phyloP scores from a whole-genome alignment of 2,888 invertebrate species.

The Eupeodes luniger region DNA sequence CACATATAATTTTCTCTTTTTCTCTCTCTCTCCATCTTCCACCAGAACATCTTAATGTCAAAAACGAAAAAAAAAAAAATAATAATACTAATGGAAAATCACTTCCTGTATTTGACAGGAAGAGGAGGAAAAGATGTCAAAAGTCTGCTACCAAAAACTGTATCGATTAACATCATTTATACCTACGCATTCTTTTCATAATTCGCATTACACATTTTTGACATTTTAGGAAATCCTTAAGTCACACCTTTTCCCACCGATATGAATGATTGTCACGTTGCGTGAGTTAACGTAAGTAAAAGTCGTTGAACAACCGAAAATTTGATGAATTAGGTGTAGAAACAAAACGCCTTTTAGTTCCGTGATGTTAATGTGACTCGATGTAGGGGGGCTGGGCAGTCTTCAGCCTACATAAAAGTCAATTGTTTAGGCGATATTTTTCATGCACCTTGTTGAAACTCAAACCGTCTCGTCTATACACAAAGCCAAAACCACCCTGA shows the following conservation, averaged over 20 bases:
- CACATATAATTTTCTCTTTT: conserved; percentile 8
- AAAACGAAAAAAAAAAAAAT: neutral
- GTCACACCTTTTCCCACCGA: conserved; percentile 6
- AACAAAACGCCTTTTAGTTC: conserved; percentile 36
- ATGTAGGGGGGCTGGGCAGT: neutral
- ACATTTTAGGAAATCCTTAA: conserved; percentile 1
- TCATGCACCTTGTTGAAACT: neutral
- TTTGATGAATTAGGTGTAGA: conserved; percentile 53
- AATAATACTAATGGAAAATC: conserved; percentile 12
- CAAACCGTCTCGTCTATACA: neutral
- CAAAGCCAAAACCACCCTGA: neutral
- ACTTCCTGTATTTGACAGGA: conserved; percentile 14
- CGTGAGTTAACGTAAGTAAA: conserved; percentile 31
- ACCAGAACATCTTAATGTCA: neutral
- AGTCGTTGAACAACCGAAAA: neutral
- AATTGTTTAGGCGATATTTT: conserved; percentile 24
- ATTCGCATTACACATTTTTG: conserved; percentile 16
- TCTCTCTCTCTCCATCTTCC: neutral
- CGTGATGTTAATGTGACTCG: conserved; percentile 33
- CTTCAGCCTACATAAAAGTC: no score
- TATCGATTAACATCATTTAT: conserved; percentile 42
- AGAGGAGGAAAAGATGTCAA: neutral
- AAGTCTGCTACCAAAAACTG: neutral
- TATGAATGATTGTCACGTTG: conserved; percentile 8
- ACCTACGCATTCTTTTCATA: conserved; percentile 11